Evolutionary conservation across 2,113 vertebrate genomes (phyloP).

Genomic region (Corythornis madagascariensis): DNA sequence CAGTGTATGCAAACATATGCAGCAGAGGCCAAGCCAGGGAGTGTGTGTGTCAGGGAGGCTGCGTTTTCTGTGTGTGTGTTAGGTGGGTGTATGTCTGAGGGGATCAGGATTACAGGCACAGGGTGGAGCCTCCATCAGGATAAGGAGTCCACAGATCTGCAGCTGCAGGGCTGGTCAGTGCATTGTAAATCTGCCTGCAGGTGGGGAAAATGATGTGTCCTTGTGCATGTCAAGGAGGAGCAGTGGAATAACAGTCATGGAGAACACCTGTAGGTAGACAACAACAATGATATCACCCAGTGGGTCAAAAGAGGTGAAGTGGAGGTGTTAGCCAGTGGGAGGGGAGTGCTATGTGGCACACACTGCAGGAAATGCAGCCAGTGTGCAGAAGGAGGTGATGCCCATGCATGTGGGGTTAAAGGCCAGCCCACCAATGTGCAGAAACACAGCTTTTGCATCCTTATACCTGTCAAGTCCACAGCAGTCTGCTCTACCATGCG

Average conservation of each 20-base stretch:
- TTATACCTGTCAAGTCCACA: neutral
- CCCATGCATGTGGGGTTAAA: rapidly evolving
- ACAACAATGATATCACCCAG: rapidly evolving
- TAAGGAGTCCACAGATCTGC: neutral
- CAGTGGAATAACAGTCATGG: neutral
- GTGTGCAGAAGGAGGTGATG: neutral
- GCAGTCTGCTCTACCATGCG: neutral
- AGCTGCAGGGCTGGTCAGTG: neutral
- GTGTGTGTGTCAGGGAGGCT: rapidly evolving
- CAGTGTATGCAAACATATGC: neutral
- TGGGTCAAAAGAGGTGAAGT: neutral
- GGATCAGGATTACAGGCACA: neutral
- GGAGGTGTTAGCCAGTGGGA: neutral
- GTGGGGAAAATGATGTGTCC: neutral
- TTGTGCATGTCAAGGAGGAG: neutral
- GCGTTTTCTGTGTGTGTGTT: neutral
- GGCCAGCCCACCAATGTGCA: neutral
- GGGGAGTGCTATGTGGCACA: neutral
- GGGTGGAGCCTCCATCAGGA: neutral
- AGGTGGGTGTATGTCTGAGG: rapidly evolving
- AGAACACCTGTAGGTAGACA: neutral
- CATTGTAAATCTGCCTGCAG: neutral
- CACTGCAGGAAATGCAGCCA: rapidly evolving
- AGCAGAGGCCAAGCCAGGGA: neutral
- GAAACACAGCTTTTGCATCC: neutral